Evolutionary conservation across 2,888 invertebrate genomes (phyloP), one percentile per base, ranked within the genome.

Genomic region (Hypselothyrea guttata): DNA sequence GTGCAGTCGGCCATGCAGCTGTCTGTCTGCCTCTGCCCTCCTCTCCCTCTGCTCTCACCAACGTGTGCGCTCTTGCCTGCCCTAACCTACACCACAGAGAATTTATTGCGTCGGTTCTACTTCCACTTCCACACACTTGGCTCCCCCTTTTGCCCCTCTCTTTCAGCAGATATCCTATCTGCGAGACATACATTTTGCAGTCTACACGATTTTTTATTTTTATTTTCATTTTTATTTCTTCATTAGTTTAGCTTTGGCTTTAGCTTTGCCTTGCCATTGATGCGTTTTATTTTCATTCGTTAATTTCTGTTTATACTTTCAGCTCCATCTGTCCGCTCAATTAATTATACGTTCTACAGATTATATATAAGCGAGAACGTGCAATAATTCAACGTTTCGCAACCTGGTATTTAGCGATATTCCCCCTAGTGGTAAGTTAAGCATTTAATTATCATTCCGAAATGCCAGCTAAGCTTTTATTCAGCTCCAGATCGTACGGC

Each of bases 11-110:
- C 22, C 22, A 22, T 22, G 22, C 34, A 12, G 12, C 12, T 12
- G 34, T 15, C 42, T 13, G 28, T 15, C 34, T 31, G 44, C 9
- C 46, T 12, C 34, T 18, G 48, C 40, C 9, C 13, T 44, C 16
- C 37, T 48, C 13, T 47, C 31, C 37, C 33, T 41, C 46, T 12
- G 34, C 47, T 30, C 27, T 45, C 47, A 11, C 33, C 30, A 44
- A 22, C 31, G 31, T 16, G 22, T 7, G 11, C 15, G 22, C 27
- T 35, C 30, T 51, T 35, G 55, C 59, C 68, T 68, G 60, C 84
- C 78, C 81, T 78, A 78, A 78, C 78, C 78, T 78, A 81, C 77
- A 76, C 84, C 74, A 78, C 84, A 76, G 63, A 76, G 81, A 71
- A 76, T 63, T 60, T 84, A 81, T 84, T 78, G 78, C 84, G 78